phyloP scores from a whole-genome alignment of 2,113 vertebrate genomes.

The Delphinapterus leucas region DNA sequence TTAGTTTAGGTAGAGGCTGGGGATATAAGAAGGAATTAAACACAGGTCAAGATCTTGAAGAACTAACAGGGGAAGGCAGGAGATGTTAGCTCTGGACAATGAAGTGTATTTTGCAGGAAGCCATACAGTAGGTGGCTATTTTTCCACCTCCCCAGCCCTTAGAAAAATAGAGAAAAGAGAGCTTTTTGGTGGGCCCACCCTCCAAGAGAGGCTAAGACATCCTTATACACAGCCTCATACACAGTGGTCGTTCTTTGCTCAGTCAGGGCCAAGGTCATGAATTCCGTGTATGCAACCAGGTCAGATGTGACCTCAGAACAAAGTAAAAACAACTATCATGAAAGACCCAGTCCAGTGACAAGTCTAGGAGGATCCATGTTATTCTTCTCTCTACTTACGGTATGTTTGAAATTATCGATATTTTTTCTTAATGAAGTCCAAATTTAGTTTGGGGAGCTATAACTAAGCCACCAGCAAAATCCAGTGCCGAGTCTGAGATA shows the following conservation, averaged over 20 bases:
- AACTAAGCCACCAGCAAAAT: not conserved
- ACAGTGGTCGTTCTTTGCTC: rapidly evolving
- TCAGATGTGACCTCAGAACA: not conserved
- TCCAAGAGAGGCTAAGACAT: not conserved
- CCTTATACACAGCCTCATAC: not conserved
- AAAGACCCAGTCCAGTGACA: not conserved
- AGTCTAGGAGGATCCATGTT: not conserved
- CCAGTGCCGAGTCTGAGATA: not conserved
- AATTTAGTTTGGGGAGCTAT: not conserved
- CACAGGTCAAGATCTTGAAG: not conserved
- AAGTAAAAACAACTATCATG: not conserved
- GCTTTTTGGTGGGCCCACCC: not conserved
- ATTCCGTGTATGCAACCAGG: not conserved
- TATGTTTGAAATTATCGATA: not conserved
- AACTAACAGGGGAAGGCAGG: not conserved
- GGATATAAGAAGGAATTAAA: not conserved
- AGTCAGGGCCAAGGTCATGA: not conserved
- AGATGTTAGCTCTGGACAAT: not conserved
- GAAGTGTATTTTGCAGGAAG: not conserved
- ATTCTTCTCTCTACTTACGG: not conserved
- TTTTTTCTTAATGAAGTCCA: not conserved
- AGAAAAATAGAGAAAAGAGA: not conserved
- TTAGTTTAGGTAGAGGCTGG: not conserved
- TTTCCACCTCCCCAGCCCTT: not conserved
- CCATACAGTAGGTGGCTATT: not conserved